Percentiles rank a stretch among this genome's conserved stretches.
Conservation (phyloP, 2,113 vertebrate species). For the Alligator mississippiensis region DNA sequence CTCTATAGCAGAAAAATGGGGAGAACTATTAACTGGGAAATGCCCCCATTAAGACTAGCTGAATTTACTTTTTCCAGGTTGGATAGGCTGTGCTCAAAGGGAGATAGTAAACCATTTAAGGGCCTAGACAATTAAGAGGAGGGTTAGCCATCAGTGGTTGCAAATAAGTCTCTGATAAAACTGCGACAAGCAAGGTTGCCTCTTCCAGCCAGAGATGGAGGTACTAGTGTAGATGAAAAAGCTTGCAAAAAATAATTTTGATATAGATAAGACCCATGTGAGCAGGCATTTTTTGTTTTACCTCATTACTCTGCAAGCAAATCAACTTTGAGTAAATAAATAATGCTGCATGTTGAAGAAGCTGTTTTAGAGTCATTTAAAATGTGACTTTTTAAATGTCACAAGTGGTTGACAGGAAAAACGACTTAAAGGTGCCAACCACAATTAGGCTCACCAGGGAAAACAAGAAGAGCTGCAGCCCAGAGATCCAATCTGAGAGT, state of each 20-base stretch:
- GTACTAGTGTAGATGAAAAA: not conserved
- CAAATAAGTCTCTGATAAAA: not conserved
- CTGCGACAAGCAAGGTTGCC: not conserved
- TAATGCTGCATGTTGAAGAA: not conserved
- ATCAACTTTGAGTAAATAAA: not conserved
- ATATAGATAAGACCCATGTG: not conserved
- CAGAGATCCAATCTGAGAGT: accelerated
- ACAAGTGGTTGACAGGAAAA: not conserved
- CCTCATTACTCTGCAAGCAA: not conserved
- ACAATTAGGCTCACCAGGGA: not conserved
- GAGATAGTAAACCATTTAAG: too few species aligned
- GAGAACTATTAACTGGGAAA: too few species aligned
- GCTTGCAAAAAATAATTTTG: not conserved
- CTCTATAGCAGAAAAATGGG: accelerated
- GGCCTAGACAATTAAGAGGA: too few species aligned
- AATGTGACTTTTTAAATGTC: not conserved
- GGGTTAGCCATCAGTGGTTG: not conserved
- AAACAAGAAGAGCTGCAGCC: accelerated
- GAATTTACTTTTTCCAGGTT: too few species aligned
- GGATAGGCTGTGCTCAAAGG: too few species aligned
- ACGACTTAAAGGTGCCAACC: not conserved
- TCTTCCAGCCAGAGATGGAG: not conserved
- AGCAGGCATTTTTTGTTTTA: not conserved
- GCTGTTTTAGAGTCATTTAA: not conserved
- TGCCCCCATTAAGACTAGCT: too few species aligned